Conservation (phyloP, 2,888 invertebrate species). For the Therioaphis trifolii region DNA sequence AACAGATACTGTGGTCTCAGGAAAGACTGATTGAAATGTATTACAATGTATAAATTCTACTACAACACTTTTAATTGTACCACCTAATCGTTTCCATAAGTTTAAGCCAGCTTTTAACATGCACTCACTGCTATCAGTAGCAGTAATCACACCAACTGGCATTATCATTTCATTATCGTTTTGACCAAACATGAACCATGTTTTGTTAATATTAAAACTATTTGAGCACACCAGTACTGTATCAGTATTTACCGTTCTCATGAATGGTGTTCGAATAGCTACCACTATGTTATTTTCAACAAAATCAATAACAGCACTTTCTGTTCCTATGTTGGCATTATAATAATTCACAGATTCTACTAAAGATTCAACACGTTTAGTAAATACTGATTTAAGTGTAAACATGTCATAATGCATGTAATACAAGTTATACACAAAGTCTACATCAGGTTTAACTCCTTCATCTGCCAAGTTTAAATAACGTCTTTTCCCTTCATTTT, state of each 20-base stretch:
- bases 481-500: slow-evolving; percentile 3
- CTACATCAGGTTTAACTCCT: slow-evolving; percentile 18
- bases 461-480: slow-evolving; percentile 24
- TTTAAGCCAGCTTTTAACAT: slow-evolving; percentile 16
- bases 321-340: background rate
- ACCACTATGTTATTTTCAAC: background rate
- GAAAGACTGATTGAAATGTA: slow-evolving; percentile 46
- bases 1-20: slow-evolving; percentile 29
- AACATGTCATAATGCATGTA: background rate
- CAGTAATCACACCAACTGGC: slow-evolving; percentile 24
- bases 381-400: background rate
- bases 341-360: slow-evolving; percentile 12
- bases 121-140: background rate
- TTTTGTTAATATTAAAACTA: slow-evolving; percentile 11
- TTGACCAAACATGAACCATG: slow-evolving; percentile 35
- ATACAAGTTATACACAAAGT: slow-evolving; percentile 34
- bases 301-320: background rate
- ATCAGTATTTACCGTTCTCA: slow-evolving; percentile 20
- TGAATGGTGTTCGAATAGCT: slow-evolving; percentile 23
- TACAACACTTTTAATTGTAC: background rate
- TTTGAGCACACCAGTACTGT: slow-evolving; percentile 35
- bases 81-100: slow-evolving; percentile 34
- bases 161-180: background rate
- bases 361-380: slow-evolving; percentile 3
- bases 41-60: background rate